Evolutionary conservation across 2,797 vertebrate species (phyloP).

Genomic region (Botia kubotai): DNA sequence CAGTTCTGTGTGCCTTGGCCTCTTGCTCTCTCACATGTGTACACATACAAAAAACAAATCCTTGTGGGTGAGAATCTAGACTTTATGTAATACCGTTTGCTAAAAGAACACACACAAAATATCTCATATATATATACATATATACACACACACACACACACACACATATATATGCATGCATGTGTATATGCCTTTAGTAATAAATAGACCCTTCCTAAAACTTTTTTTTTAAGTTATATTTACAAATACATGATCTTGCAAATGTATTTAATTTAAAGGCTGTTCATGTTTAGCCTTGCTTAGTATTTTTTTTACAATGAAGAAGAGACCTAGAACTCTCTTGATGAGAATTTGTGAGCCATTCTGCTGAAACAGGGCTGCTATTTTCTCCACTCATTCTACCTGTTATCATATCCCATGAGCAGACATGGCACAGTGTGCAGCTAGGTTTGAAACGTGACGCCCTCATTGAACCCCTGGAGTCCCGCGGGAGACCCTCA

Average conservation of each 20-base stretch:
- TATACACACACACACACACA: constrained; percentile 28
- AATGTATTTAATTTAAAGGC: not conserved
- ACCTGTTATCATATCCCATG: constrained; percentile 56
- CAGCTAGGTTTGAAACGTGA: constrained; percentile 75
- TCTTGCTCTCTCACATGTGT: not conserved
- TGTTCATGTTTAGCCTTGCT: not conserved
- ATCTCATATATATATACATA: constrained; percentile 1
- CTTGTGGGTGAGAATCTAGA: too few relatives aligned
- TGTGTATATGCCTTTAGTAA: not conserved
- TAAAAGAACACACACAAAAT: constrained; percentile 8
- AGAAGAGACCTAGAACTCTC: too few relatives aligned
- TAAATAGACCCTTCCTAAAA: too few relatives aligned
- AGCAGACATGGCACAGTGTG: constrained; percentile 64
- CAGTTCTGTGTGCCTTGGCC: constrained; percentile 21
- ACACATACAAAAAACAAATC: constrained; percentile 22
- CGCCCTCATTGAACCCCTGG: constrained; percentile 75
- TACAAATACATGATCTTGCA: too few relatives aligned
- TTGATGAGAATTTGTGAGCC: constrained; percentile 47
- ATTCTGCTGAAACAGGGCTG: constrained; percentile 46
- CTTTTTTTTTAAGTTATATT: too few relatives aligned
- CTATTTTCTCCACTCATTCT: constrained; percentile 41
- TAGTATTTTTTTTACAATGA: not conserved
- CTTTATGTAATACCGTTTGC: too few relatives aligned
- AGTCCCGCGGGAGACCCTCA: constrained; percentile 83
- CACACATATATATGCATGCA: constrained; percentile 6